Base-by-base conservation (phyloP, 2,113 vertebrate species). In the Marmota flaviventris region DNA sequence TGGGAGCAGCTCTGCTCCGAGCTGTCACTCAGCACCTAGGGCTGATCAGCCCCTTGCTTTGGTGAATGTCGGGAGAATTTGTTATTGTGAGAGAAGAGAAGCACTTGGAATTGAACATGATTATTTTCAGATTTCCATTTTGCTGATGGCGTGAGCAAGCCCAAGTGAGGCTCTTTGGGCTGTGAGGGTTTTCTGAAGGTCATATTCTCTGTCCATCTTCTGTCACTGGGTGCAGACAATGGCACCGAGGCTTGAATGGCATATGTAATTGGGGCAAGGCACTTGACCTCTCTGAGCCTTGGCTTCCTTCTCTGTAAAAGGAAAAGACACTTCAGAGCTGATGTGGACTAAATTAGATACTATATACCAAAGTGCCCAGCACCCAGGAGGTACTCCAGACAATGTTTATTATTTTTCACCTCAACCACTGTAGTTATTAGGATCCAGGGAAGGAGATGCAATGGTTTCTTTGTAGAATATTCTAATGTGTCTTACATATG, bases 1-100 rank as follows among this genome's bases (percentile, higher is more conserved):
- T 4, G 5, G 20, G 92, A 97, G 67, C 95, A 58, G 97, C 97
- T 96, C 98, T 78, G 92, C 97, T 94, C 92, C 45, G 78, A 89
- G 91, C 87, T 97, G 98, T 98, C 98, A 97, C 69, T 98, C 98
- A 53, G 67, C 10, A 9, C 34, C 65, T 91, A 9, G 76, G 79
- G 94, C 70, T 97, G 93, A 93, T 98, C 76, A 48, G 96, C 98
- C 94, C 89, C 10, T 81, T 34, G 97, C 69, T 96, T 88, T 89
- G 51, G 69, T 4, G 27, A 78, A 22, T 53, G 82, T 94, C 1
- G 0, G 7, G 93, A 90, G 76, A 69, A 95, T 96, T 91, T 96
- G 95, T 96, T 89, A 96, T 95, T 86, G 87, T 42, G 6, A 63
- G 84, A 96, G 92, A 73, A 37, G 5, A 69, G 95, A 88, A 93